Percentiles rank a stretch among this genome's conserved stretches.
Conservation (phyloP, 2,888 invertebrate species). For the Epistrophe grossulariae region DNA sequence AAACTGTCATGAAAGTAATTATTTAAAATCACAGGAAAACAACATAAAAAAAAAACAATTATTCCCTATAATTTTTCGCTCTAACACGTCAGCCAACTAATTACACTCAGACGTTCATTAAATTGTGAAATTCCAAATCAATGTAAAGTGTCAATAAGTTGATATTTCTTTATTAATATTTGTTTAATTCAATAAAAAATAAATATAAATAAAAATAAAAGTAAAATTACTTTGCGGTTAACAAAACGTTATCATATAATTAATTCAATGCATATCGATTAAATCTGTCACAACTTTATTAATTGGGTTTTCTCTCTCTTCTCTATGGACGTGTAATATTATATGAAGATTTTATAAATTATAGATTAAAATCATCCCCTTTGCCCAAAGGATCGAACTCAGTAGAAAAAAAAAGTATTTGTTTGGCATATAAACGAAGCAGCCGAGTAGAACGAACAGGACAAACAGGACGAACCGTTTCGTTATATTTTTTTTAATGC, state of each 20-base stretch:
- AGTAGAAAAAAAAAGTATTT: background rate
- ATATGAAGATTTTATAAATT: background rate
- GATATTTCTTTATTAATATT: background rate
- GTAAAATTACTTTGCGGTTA: background rate
- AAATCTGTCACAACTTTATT: conserved; percentile 56
- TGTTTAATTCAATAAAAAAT: background rate
- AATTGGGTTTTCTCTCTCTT: conserved; percentile 41
- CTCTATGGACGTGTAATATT: conserved; percentile 1
- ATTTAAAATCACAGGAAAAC: background rate
- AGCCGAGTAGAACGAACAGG: too few species aligned
- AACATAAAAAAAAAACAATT: background rate
- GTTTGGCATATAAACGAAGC: too few species aligned
- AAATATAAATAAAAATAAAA: background rate
- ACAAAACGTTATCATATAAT: conserved; percentile 43
- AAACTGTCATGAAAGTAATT: conserved; percentile 11
- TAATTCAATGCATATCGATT: conserved; percentile 48
- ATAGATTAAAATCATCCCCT: background rate
- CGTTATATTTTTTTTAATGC: background rate
- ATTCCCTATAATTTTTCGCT: conserved; percentile 11
- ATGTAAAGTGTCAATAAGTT: conserved; percentile 48
- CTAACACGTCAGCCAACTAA: conserved; percentile 50
- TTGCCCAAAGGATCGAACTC: background rate
- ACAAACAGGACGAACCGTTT: too few species aligned
- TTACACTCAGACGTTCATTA: conserved; percentile 41
- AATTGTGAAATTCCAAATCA: conserved; percentile 52